A percentile compares a stretch with the other conserved stretches of the same genome.
phyloP scores from a whole-genome alignment of 1,140 invertebrate genomes.

The Adelges cooleyi region DNA sequence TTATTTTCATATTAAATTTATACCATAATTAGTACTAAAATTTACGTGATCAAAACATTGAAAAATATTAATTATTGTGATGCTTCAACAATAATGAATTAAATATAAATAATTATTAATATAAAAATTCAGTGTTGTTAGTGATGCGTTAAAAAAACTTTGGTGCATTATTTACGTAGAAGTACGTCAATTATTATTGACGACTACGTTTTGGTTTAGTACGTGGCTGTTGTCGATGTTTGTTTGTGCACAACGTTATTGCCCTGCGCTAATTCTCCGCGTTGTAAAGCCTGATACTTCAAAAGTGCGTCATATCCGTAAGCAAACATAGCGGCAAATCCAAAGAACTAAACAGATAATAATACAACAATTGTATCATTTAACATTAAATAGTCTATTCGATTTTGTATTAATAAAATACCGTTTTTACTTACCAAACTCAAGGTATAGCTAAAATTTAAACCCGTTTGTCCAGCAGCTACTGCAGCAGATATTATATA shows the following conservation, averaged over 20 bases:
- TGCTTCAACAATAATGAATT: too few relatives aligned
- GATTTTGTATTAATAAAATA: background rate
- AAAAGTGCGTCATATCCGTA: constrained; percentile 62
- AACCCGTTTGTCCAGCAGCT: background rate
- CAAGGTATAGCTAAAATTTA: background rate
- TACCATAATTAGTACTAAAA: too few relatives aligned
- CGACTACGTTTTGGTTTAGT: too few relatives aligned
- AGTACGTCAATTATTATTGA: too few relatives aligned
- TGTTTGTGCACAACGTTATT: constrained; percentile 31
- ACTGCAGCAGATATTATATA: constrained; percentile 4
- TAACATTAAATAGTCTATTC: background rate
- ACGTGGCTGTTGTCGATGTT: constrained; percentile 30
- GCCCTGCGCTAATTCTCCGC: constrained; percentile 35
- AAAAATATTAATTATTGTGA: too few relatives aligned
- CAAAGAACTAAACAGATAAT: constrained; percentile 19
- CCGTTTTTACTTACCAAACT: constrained; percentile 9
- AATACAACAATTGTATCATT: background rate
- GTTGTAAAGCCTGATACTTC: constrained; percentile 48
- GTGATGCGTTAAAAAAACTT: too few relatives aligned
- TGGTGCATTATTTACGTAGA: too few relatives aligned
- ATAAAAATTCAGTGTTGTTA: too few relatives aligned
- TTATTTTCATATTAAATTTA: too few relatives aligned
- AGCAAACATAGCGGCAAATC: constrained; percentile 5
- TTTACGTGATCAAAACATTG: too few relatives aligned
- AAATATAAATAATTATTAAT: too few relatives aligned